Base-by-base conservation (phyloP, 2,113 vertebrate genomes). In the Nerophis ophidion region DNA sequence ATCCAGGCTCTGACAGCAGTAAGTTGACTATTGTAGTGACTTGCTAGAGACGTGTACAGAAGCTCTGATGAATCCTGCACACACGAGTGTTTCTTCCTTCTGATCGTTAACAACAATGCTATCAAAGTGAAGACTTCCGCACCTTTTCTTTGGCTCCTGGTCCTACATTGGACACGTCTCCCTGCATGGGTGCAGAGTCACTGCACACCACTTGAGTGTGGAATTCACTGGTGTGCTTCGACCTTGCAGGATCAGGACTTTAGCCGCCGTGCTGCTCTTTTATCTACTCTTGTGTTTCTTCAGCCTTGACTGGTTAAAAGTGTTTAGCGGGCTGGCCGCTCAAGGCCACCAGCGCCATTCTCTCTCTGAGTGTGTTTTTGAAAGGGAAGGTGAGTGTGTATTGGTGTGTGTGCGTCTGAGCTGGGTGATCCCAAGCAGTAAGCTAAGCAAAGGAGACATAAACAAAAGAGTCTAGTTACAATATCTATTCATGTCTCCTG, bases 211-310 rank as follows among this genome's bases (percentile, higher is more conserved):
- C 75, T 77, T 50, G 60, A 77, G 64, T 1, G 5, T 44, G 1
- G 44, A 14, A 0, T 54, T 61, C 42, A 3, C 53, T 73, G 34
- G 1, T 55, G 57, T 11, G 17, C 58, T 19, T 48, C n/a, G 48
- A 57, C 81, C 73, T 75, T 77, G 74, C 77, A 57, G 14, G 72
- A 81, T 81, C 63, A 72, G 68, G 63, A 68, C 77, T 77, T 86
- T 71, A 68, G 71, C 70, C 2, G 61, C 50, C 16, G 4, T 9
- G 35, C 53, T 70, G 70, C 72, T 79, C 76, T 76, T 86, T 82
- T 70, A 75, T 74, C 10, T 63, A 52, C 60, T 58, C 67, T 7
- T 15, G 38, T 35, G 6, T 71, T 59, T 71, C 66, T 72, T 63
- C 1, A 57, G 72, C 78, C 71, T 60, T 81, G 75, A 66, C 61